Base-by-base conservation (phyloP, 2,113 vertebrate species). In the Crotalus viridis region DNA sequence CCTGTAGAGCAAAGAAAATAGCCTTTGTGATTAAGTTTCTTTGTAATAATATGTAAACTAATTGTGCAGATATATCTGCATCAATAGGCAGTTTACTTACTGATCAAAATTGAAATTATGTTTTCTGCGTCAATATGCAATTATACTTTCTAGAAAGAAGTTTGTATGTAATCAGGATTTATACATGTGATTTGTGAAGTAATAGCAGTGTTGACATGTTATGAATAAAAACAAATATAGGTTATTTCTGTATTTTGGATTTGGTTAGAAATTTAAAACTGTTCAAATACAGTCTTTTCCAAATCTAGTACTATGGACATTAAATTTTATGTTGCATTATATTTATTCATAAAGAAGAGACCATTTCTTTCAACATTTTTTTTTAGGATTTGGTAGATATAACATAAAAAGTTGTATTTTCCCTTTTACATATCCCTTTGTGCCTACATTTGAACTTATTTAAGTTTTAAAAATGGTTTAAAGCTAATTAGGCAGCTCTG, bases 221-320 rank as follows among this genome's bases (percentile, higher is more conserved):
- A 2, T 74, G 90, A 94, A 95, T 59, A 85, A 91, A 94, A 88
- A 81, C 55, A n/a, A 43, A 91, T 91, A 9, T 6, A 69, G 86
- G 91, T 61, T 3, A 17, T n/a, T 15, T 19, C 61, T 28, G 74
- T 88, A 86, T 90, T 85, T 92, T 94, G 55, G 56, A 6, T 1
- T 3, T 51, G 48, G 1, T 51, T 51, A 51, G 91, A 87, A 48
- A 89, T 96, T 96, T 91, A 87, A 87, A 87, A 87, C 22, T 8
- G 12, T 17, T 87, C 26, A 51, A 93, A 91, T 89, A 88, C 0
- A 1, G 55, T 61, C 89, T 85, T 92, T 52, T 92, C 95, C 96
- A 95, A 95, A 93, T 94, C 87, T 96, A 55, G 55, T 93, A 2
- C 86, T 24, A 39, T 54, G 22, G 5, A 55, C 24, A 54, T 90